Percentiles rank a stretch among this genome's conserved stretches.
These are phyloP conservation scores for Entomyzon cyanotis DNA, from an alignment of 2,113 vertebrate genomes.

Conservation along the genomic window DNA sequence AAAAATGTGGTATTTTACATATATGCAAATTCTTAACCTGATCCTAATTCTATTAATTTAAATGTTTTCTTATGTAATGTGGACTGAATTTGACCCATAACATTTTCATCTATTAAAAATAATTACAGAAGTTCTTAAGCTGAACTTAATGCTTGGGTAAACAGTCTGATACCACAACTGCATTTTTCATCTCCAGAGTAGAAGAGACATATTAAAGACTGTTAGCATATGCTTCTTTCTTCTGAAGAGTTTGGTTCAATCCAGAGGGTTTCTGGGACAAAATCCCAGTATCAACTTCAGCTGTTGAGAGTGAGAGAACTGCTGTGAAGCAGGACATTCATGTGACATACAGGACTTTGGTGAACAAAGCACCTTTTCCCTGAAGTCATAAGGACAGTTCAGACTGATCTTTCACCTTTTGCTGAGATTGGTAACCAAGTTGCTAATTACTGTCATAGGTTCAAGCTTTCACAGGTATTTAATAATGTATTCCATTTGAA, in stretches of 20 bases:
- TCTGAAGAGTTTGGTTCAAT: not conserved
- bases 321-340: not conserved
- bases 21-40: not conserved
- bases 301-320: accelerated
- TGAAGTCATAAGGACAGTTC: not conserved
- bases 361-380: not conserved
- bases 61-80: not conserved
- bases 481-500: not conserved
- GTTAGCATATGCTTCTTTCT: not conserved
- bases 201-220: not conserved
- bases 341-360: not conserved
- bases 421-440: not conserved
- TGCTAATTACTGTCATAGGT: not conserved
- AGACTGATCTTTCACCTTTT: not conserved
- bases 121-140: not conserved
- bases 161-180: not conserved
- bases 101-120: not conserved
- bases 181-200: not conserved
- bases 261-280: not conserved
- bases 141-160: not conserved
- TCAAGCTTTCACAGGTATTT: not conserved
- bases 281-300: not conserved
- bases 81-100: not conserved
- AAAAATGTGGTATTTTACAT: not conserved
- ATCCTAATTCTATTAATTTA: not conserved